Evolutionary conservation across 1,140 invertebrate species (phyloP).

Genomic region (Polyergus mexicanus): DNA sequence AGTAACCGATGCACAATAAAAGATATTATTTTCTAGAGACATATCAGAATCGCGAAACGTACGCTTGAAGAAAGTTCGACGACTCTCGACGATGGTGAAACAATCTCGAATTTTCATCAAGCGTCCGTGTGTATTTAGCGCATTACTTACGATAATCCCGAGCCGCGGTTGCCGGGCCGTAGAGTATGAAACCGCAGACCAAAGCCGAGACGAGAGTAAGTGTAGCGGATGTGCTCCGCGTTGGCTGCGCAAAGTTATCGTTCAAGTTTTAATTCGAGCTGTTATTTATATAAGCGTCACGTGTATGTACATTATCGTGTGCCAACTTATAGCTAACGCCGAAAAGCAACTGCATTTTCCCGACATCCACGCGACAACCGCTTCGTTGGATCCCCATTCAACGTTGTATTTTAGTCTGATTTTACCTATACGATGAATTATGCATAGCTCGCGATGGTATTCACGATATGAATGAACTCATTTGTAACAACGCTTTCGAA

Average conservation of each 20-base stretch:
- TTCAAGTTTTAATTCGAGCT: constrained; percentile 74
- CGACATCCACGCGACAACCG: not conserved
- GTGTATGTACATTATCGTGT: constrained; percentile 56
- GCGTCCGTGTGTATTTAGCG: constrained; percentile 62
- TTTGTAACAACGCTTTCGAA: constrained; percentile 38
- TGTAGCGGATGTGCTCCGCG: constrained; percentile 4
- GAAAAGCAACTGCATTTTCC: constrained; percentile 41
- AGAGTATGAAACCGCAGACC: constrained; percentile 66
- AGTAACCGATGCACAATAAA: not conserved
- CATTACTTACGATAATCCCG: constrained; percentile 74
- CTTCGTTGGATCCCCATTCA: constrained; percentile 43
- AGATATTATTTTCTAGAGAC: not conserved
- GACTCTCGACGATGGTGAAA: constrained; percentile 34
- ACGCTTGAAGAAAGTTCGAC: constrained; percentile 42
- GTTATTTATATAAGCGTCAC: constrained; percentile 73
- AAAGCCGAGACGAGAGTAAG: constrained; percentile 26
- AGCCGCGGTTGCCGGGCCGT: constrained; percentile 43
- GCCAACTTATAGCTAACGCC: constrained; percentile 12
- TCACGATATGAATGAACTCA: constrained; percentile 22
- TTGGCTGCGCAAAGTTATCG: constrained; percentile 62
- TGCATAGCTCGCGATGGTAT: constrained; percentile 22
- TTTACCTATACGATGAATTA: constrained; percentile 40
- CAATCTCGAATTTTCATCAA: constrained; percentile 75
- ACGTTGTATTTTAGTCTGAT: constrained; percentile 22
- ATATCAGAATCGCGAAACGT: constrained; percentile 20